Percentiles rank a stretch among this genome's conserved stretches.
These are phyloP conservation scores for Hiodon tergisus DNA, from an alignment of 2,113 vertebrate genomes.

Conservation along the genomic window DNA sequence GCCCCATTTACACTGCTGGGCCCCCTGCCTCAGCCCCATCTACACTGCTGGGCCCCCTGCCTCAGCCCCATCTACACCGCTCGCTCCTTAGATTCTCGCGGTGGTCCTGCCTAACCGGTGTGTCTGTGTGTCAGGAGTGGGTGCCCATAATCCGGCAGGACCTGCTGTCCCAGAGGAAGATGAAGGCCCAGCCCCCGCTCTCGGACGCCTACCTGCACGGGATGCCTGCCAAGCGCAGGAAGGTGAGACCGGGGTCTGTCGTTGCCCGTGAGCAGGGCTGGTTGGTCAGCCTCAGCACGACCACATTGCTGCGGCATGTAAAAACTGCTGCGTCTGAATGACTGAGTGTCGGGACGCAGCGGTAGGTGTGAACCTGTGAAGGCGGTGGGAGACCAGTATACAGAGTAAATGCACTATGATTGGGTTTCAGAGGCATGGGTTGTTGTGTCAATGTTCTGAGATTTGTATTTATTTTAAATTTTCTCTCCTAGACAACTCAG, in stretches of 20 bases:
- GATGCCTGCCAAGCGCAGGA: slow-evolving; percentile 88
- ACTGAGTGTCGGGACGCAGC: no score
- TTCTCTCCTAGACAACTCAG: slow-evolving; percentile 65
- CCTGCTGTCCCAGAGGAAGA: slow-evolving; percentile 82
- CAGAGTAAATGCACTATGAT: no score
- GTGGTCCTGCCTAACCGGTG: background rate
- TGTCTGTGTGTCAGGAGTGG: slow-evolving; percentile 70
- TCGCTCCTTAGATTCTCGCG: no score
- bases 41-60: no score
- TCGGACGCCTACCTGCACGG: slow-evolving; percentile 86
- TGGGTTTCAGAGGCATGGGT: no score
- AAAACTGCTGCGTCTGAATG: no score
- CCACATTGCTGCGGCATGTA: no score
- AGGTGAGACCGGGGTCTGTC: slow-evolving; percentile 55
- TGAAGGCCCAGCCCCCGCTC: slow-evolving; percentile 82
- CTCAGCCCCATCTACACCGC: no score
- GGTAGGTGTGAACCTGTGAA: no score
- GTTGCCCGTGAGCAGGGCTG: background rate
- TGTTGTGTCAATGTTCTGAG: no score
- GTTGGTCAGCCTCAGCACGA: no score
- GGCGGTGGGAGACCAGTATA: no score
- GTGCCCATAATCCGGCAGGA: slow-evolving; percentile 87
- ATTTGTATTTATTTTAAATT: background rate
- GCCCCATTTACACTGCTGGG: background rate
- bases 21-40: background rate